Evolutionary conservation across 2,797 vertebrate genomes (phyloP), one percentile per base, ranked within the genome.

Genomic region (Tolypeutes matacus): DNA sequence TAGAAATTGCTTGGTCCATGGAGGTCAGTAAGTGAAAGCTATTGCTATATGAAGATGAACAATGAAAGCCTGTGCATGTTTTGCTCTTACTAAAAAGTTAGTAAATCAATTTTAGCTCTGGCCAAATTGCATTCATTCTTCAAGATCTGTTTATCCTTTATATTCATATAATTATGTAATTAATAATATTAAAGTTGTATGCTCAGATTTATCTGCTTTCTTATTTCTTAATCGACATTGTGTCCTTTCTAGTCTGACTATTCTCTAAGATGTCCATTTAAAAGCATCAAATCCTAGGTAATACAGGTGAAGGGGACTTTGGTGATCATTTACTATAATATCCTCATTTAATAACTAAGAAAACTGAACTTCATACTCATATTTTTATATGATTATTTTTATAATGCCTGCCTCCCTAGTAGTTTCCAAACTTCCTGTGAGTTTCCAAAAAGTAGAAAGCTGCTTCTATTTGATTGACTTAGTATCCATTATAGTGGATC

Each of bases 341-440:
- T 51, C 2, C 23, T 92, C 34, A 77, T 49, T 82, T 93, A 95
- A 70, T 86, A 77, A 65, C 17, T 67, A 89, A 67, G 49, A 90
- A 96, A 92, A 62, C 10, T n/a, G 36, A 86, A 53, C 2, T 70
- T 84, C n/a, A 86, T 56, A 62, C 4, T 64, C n/a, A 82, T 51
- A 60, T 14, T 70, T 53, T 46, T 39, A 23, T 62, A 10, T 49
- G 51, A 70, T 39, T 70, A 42, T 58, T 89, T 87, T 2, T 39
- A 8, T 23, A 87, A 18, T 36, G 46, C 87, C 7, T 89, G 7
- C 23, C 10, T 65, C 27, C 5, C 0, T 10, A 76, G 11, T 65
- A 77, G 39, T 34, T 56, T 56, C 53, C 18, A 56, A 56, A 56
- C 18, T 21, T 56, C 53, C 13, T 39, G 4, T 58, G 42, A 85